Percentiles rank a stretch among this genome's conserved stretches.
Evolutionary conservation across 2,797 vertebrate species (phyloP).

Genomic region (Sebastes ruberrimus): DNA sequence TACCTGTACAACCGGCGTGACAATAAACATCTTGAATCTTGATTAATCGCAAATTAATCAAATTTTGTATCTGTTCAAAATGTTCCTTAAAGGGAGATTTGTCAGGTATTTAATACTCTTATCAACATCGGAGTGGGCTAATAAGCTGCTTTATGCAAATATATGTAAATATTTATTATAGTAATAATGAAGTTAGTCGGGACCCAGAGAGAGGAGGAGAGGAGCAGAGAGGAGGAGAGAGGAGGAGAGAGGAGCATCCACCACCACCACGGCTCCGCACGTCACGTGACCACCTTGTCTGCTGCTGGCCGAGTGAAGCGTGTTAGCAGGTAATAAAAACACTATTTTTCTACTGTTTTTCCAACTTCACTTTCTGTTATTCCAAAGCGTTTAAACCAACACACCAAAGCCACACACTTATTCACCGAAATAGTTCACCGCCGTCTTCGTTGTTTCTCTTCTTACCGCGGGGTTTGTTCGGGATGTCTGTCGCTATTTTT

Average conservation of each 20-base stretch:
- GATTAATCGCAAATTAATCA: no score
- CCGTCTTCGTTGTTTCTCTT: not conserved
- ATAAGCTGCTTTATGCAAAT: no score
- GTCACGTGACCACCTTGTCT: constrained; percentile 86
- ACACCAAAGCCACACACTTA: no score
- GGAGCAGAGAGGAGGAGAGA: no score
- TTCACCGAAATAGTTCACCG: not conserved
- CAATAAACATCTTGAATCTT: no score
- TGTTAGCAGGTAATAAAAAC: constrained; percentile 87
- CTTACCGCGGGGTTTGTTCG: not conserved
- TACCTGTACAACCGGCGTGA: no score
- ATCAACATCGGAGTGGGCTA: no score
- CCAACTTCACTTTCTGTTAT: not conserved
- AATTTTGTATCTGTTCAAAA: no score
- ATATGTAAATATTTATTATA: no score
- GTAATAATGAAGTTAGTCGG: constrained; percentile 1
- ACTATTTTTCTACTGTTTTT: constrained; percentile 39
- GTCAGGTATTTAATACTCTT: no score
- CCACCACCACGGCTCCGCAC: constrained; percentile 67
- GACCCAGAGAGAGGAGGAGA: constrained; percentile 20
- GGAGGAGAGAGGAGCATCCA: constrained; percentile 51
- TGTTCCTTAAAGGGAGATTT: no score
- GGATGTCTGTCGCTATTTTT: constrained; percentile 64
- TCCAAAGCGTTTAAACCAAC: not conserved
- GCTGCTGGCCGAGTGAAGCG: constrained; percentile 83